Percentiles rank a stretch among this genome's conserved stretches.
Evolutionary conservation across 2,797 vertebrate genomes (phyloP).

Genomic region (Sphaeramia orbicularis): DNA sequence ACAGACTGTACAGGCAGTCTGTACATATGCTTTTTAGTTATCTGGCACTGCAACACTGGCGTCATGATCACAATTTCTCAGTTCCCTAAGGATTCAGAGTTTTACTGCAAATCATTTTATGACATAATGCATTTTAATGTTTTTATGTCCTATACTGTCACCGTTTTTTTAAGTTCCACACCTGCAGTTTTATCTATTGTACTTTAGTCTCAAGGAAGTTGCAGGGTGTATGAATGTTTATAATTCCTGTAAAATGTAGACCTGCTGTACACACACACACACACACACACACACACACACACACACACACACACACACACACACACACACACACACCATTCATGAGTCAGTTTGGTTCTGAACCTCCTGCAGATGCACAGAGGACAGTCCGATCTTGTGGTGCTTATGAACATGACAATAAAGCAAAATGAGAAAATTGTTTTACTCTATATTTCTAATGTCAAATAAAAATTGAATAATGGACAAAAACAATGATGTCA

Average conservation of each 20-base stretch:
- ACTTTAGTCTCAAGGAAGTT: not conserved
- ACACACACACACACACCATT: too few relatives aligned
- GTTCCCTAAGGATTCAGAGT: slow-evolving; percentile 10
- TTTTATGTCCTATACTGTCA: not conserved
- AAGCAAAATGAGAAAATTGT: not conserved
- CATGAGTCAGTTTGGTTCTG: not conserved
- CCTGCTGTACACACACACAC: too few relatives aligned
- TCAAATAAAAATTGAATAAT: not conserved
- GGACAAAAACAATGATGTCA: not conserved
- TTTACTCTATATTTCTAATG: not conserved
- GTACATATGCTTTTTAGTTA: slow-evolving; percentile 14
- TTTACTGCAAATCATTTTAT: slow-evolving; percentile 10
- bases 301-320: too few relatives aligned
- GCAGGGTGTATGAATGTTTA: not conserved
- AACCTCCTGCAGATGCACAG: not conserved
- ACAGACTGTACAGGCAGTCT: slow-evolving; percentile 10
- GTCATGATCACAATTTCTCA: slow-evolving; percentile 26
- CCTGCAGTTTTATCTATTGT: not conserved
- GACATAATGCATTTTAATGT: not conserved
- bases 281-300: too few relatives aligned
- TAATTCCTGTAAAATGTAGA: slow-evolving; percentile 2
- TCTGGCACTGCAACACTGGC: slow-evolving; percentile 21
- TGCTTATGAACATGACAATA: not conserved
- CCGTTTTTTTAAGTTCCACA: not conserved
- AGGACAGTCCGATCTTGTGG: not conserved